These are phyloP conservation scores for Stegodyphus dumicola DNA, from an alignment of 1,140 invertebrate species.

Conservation along the genomic window DNA sequence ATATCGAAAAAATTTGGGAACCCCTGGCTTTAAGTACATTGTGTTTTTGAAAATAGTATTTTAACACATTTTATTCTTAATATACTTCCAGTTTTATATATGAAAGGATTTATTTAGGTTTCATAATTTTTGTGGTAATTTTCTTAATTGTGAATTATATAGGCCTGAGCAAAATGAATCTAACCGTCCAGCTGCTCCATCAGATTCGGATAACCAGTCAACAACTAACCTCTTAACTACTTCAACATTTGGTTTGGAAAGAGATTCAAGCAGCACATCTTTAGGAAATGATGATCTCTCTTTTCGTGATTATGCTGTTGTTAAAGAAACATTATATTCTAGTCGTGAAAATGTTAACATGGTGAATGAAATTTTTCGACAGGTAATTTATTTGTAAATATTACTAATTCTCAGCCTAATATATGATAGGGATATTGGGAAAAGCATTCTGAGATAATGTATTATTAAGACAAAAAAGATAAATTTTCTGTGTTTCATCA, in stretches of 20 bases:
- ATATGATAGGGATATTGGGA: too few relatives aligned
- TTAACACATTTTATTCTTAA: too few relatives aligned
- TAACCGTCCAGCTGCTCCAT: constrained; percentile 42
- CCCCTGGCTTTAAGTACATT: too few relatives aligned
- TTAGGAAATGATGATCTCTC: constrained; percentile 49
- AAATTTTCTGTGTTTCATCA: too few relatives aligned
- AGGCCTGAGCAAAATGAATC: constrained; percentile 50
- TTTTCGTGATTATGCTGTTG: constrained; percentile 70
- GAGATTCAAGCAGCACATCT: constrained; percentile 43
- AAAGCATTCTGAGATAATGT: too few relatives aligned
- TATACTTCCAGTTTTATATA: too few relatives aligned
- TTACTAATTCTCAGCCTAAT: too few relatives aligned
- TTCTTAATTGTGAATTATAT: background rate
- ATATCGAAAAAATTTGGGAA: too few relatives aligned
- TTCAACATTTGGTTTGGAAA: constrained; percentile 32
- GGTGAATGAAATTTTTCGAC: constrained; percentile 92
- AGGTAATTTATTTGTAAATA: constrained; percentile 67
- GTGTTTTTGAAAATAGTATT: too few relatives aligned
- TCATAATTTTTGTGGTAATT: background rate
- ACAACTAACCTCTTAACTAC: constrained; percentile 24
- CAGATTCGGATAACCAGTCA: background rate
- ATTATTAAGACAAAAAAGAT: too few relatives aligned
- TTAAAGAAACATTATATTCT: constrained; percentile 88
- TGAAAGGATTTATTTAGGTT: too few relatives aligned
- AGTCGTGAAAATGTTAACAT: constrained; percentile 93